Evolutionary conservation across 2,113 vertebrate genomes (phyloP).

Genomic region (Marmota monax): DNA sequence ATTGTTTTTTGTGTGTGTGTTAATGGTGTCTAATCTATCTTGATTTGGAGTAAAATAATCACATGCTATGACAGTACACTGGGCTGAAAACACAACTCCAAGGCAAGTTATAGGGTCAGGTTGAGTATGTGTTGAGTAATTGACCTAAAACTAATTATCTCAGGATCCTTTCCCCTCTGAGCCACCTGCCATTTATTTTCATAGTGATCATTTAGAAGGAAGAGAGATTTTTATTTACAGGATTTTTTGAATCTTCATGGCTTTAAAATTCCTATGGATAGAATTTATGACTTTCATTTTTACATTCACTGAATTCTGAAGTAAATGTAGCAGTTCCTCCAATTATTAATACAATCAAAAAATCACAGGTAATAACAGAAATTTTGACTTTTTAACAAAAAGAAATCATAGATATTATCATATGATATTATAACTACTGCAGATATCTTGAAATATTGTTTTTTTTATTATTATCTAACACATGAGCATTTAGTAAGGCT

Average conservation of each 20-base stretch:
- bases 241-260: not conserved
- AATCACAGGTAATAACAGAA: not conserved
- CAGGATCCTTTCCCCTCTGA: not conserved
- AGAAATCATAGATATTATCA: not conserved
- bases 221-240: not conserved
- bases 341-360: not conserved
- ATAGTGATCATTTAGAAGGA: not conserved
- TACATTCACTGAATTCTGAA: not conserved
- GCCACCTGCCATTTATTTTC: not conserved
- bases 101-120: not conserved
- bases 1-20: not conserved
- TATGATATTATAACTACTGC: not conserved
- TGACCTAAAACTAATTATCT: not conserved
- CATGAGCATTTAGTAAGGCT: not conserved
- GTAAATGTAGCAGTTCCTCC: not conserved
- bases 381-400: not conserved
- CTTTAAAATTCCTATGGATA: not conserved
- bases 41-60: not conserved
- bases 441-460: not conserved
- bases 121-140: not conserved
- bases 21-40: not conserved
- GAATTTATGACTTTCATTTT: not conserved
- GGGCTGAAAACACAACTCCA: not conserved
- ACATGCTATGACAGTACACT: not conserved
- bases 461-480: not conserved